Evolutionary conservation across 2,888 invertebrate species (phyloP).

Genomic region (Meganola albula): DNA sequence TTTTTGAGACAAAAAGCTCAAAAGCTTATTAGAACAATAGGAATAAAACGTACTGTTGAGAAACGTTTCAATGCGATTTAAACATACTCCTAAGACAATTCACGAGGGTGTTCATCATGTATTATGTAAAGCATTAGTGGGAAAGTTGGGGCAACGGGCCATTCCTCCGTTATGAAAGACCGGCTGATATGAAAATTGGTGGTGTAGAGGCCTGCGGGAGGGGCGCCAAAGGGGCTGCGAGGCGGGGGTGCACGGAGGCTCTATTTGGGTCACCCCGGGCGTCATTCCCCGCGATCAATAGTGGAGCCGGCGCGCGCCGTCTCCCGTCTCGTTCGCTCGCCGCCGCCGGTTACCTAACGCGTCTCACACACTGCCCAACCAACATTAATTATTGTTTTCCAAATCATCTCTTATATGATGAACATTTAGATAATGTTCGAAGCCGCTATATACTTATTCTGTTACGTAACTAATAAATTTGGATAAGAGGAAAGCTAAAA

Average conservation of each 20-base stretch:
- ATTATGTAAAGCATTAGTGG: slow-evolving; percentile 62
- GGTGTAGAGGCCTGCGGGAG: slow-evolving; percentile 55
- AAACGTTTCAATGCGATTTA: slow-evolving; percentile 41
- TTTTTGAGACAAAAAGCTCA: too few relatives aligned
- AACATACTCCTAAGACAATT: slow-evolving; percentile 45
- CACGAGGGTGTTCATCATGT: slow-evolving; percentile 41
- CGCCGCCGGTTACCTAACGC: slow-evolving; percentile 67
- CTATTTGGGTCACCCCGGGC: slow-evolving; percentile 79
- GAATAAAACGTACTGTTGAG: too few relatives aligned
- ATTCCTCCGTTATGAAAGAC: slow-evolving; percentile 61
- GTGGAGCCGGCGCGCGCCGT: slow-evolving; percentile 68
- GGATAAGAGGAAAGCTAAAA: too few relatives aligned
- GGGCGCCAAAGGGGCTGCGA: slow-evolving; percentile 45
- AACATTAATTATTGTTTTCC: slow-evolving; percentile 68
- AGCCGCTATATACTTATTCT: slow-evolving; percentile 26
- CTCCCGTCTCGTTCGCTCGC: slow-evolving; percentile 53
- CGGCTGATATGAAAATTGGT: slow-evolving; percentile 75
- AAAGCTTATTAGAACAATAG: too few relatives aligned
- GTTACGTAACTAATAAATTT: too few relatives aligned
- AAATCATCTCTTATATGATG: slow-evolving; percentile 48
- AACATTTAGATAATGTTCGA: slow-evolving; percentile 43
- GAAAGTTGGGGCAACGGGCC: slow-evolving; percentile 50
- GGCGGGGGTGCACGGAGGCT: slow-evolving; percentile 64
- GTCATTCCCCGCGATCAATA: slow-evolving; percentile 75
- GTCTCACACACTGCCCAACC: slow-evolving; percentile 65